Conservation (phyloP, 2,888 invertebrate species). For the Tetheella fluctuosa region DNA sequence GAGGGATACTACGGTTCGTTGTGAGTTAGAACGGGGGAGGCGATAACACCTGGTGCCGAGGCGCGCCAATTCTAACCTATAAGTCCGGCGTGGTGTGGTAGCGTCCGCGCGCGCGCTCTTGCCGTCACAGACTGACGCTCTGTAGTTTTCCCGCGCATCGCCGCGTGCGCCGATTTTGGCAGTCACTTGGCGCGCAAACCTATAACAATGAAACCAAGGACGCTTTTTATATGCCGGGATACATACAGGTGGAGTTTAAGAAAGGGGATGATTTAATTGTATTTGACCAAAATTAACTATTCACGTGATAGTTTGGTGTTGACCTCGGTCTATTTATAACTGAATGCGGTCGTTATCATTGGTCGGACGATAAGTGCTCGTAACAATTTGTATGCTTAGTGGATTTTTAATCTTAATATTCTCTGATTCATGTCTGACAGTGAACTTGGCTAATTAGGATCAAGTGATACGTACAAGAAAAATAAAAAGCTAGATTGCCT, state of each 20-base stretch:
- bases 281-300: constrained; percentile 26
- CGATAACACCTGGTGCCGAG: constrained; percentile 74
- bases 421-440: constrained; percentile 13
- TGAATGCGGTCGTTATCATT: constrained; percentile 44
- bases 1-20: constrained; percentile 48
- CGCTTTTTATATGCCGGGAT: constrained; percentile 74
- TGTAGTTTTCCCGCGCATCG: constrained; percentile 72
- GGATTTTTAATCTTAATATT: background rate
- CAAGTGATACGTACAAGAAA: too few relatives aligned
- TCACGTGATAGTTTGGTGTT: constrained; percentile 19
- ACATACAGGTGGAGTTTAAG: constrained; percentile 75
- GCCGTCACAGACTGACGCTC: constrained; percentile 61
- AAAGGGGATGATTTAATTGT: constrained; percentile 59
- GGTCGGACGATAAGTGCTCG: constrained; percentile 43
- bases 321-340: constrained; percentile 27
- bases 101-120: constrained; percentile 67
- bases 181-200: constrained; percentile 81
- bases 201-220: constrained; percentile 77
- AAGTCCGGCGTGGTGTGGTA: constrained; percentile 49
- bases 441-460: constrained; percentile 16
- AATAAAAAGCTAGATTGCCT: too few relatives aligned
- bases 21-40: constrained; percentile 65
- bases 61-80: constrained; percentile 83
- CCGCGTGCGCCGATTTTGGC: constrained; percentile 75
- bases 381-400: constrained; percentile 19